Evolutionary conservation across 1,140 invertebrate genomes (phyloP).

Genomic region (Tribolium madens): DNA sequence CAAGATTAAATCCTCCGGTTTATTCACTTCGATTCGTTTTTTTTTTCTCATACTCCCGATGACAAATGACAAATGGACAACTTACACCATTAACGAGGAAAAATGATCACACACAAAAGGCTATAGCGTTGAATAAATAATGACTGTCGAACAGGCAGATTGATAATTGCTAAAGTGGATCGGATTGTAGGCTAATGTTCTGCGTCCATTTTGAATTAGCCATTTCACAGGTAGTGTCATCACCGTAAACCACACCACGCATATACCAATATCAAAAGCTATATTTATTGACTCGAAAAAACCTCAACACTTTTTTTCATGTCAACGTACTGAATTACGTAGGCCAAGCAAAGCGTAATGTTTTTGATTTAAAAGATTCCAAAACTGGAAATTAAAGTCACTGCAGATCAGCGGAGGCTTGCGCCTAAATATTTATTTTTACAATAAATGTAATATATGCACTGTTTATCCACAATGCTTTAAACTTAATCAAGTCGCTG

Average conservation of each 20-base stretch:
- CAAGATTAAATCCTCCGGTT: neutral
- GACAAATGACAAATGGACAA: slow-evolving; percentile 16
- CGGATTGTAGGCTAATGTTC: slow-evolving; percentile 1
- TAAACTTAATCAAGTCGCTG: neutral
- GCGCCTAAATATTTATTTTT: no score
- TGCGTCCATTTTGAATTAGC: neutral
- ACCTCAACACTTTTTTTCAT: neutral
- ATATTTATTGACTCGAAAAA: slow-evolving; percentile 9
- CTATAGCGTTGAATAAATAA: slow-evolving; percentile 2
- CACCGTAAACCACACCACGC: neutral
- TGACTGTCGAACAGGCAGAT: neutral
- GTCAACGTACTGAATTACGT: no score
- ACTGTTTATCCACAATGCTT: neutral
- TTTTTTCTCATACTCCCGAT: neutral
- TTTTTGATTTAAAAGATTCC: no score
- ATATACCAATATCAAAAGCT: neutral
- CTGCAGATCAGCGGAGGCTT: no score
- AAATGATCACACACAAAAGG: slow-evolving; percentile 12
- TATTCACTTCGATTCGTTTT: neutral
- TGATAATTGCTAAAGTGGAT: neutral
- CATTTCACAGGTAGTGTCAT: neutral
- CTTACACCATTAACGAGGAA: slow-evolving; percentile 21
- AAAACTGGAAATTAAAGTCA: no score
- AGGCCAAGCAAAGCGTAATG: no score
- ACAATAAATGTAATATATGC: no score